A percentile compares a stretch with the other conserved stretches of the same genome.
Evolutionary conservation across 2,888 invertebrate species (phyloP).

Genomic region (Nipponacmea schrenckii): DNA sequence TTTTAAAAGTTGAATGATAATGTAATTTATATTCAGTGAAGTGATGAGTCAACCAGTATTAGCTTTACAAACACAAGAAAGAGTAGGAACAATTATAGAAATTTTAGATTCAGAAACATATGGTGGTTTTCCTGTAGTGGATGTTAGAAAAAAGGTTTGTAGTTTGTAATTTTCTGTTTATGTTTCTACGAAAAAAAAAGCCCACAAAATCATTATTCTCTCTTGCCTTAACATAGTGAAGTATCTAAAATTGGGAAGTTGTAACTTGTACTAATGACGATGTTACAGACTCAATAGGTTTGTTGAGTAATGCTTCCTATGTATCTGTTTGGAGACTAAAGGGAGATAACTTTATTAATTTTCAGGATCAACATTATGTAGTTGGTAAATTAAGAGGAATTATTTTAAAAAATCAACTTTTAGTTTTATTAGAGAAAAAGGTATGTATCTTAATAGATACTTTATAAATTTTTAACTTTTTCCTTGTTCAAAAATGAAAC

Average conservation of each 20-base stretch:
- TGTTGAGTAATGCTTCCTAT: too few relatives aligned
- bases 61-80: slow-evolving; percentile 84
- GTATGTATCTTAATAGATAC: slow-evolving; percentile 37
- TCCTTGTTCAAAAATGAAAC: too few relatives aligned
- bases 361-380: slow-evolving; percentile 61
- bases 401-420: slow-evolving; percentile 89
- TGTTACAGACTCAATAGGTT: too few relatives aligned
- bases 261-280: too few relatives aligned
- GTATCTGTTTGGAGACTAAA: too few relatives aligned
- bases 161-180: background rate
- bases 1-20: background rate
- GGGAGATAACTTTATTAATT: background rate
- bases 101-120: slow-evolving; percentile 82
- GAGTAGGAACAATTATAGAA: slow-evolving; percentile 87
- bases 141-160: slow-evolving; percentile 30
- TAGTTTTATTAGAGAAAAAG: slow-evolving; percentile 68
- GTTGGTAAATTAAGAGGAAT: slow-evolving; percentile 88
- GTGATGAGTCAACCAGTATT: slow-evolving; percentile 94
- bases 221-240: background rate
- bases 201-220: slow-evolving; percentile 22
- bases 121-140: slow-evolving; percentile 90
- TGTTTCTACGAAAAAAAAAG: background rate
- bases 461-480: too few relatives aligned
- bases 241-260: too few relatives aligned
- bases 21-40: slow-evolving; percentile 55